Conservation (phyloP, 2,113 vertebrate genomes). For the Phycodurus eques region DNA sequence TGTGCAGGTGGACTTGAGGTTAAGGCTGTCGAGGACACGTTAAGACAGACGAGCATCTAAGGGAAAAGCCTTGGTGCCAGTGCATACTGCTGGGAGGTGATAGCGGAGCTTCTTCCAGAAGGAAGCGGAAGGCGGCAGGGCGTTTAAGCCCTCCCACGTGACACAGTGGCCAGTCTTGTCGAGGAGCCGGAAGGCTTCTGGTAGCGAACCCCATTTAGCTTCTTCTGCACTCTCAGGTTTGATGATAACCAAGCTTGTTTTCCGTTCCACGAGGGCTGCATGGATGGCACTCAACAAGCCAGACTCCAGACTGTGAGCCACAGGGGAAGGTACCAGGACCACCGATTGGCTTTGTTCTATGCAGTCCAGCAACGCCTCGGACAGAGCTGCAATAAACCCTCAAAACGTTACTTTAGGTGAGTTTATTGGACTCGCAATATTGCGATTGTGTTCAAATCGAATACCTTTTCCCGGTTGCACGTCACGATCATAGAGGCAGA, state of each 20-base stretch:
- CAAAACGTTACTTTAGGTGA: neutral
- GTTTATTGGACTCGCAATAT: neutral
- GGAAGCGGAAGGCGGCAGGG: conserved; percentile 68
- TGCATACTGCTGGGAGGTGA: conserved; percentile 70
- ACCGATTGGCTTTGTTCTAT: conserved; percentile 81
- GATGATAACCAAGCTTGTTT: conserved; percentile 83
- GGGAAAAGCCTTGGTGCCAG: neutral
- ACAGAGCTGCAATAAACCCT: conserved; percentile 56
- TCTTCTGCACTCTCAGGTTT: conserved; percentile 60
- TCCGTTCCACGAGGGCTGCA: conserved; percentile 82
- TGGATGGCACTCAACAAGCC: conserved; percentile 82
- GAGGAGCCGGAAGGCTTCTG: conserved; percentile 77
- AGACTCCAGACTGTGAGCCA: conserved; percentile 55
- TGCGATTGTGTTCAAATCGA: neutral
- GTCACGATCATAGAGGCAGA: conserved; percentile 68
- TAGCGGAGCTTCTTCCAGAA: conserved; percentile 90
- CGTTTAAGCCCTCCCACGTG: conserved; percentile 77
- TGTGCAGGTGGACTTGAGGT: neutral
- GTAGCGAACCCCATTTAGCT: conserved; percentile 43
- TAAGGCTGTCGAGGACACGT: neutral
- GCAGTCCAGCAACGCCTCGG: conserved; percentile 79
- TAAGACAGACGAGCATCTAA: neutral
- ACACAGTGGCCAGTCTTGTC: conserved; percentile 72
- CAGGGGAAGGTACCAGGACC: conserved; percentile 78
- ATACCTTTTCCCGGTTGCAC: conserved; percentile 62